phyloP scores from a whole-genome alignment of 2,888 invertebrate genomes.

The Pseudanteris insignis region DNA sequence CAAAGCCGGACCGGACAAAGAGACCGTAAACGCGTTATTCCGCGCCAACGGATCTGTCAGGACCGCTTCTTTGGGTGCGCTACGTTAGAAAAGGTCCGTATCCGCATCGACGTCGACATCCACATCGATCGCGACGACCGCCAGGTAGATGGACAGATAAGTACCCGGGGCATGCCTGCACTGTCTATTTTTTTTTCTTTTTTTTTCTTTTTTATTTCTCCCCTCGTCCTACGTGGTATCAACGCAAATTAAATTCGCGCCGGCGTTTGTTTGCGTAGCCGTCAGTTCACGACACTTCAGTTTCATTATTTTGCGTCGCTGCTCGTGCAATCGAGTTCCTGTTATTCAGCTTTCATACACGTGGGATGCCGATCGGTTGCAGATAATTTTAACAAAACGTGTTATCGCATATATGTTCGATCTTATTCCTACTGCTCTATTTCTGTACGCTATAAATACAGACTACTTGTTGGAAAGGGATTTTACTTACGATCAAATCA shows the following conservation, averaged over 20 bases:
- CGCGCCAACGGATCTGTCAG: slow-evolving; percentile 66
- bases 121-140: slow-evolving; percentile 40
- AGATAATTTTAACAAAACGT: too few relatives aligned
- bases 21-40: slow-evolving; percentile 67
- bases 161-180: slow-evolving; percentile 28
- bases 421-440: too few relatives aligned
- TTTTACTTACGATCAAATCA: too few relatives aligned
- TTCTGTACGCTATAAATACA: too few relatives aligned
- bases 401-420: too few relatives aligned
- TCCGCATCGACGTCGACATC: slow-evolving; percentile 44
- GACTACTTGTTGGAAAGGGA: too few relatives aligned
- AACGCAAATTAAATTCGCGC: slow-evolving; percentile 20
- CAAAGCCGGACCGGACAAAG: slow-evolving; percentile 60
- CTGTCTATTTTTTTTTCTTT: slow-evolving; percentile 11
- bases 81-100: slow-evolving; percentile 52
- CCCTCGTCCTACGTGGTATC: slow-evolving; percentile 6
- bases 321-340: slow-evolving; percentile 6
- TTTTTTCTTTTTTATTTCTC: slow-evolving; percentile 10
- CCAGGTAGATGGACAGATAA: slow-evolving; percentile 45
- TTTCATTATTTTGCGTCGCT: slow-evolving; percentile 14
- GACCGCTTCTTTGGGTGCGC: slow-evolving; percentile 60
- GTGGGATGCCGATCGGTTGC: too few relatives aligned
- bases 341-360: slow-evolving; percentile 2
- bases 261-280: slow-evolving; percentile 18
- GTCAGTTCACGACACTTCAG: slow-evolving; percentile 22